Evolutionary conservation across 1,140 invertebrate species (phyloP).

Genomic region (Caerostris extrusa): DNA sequence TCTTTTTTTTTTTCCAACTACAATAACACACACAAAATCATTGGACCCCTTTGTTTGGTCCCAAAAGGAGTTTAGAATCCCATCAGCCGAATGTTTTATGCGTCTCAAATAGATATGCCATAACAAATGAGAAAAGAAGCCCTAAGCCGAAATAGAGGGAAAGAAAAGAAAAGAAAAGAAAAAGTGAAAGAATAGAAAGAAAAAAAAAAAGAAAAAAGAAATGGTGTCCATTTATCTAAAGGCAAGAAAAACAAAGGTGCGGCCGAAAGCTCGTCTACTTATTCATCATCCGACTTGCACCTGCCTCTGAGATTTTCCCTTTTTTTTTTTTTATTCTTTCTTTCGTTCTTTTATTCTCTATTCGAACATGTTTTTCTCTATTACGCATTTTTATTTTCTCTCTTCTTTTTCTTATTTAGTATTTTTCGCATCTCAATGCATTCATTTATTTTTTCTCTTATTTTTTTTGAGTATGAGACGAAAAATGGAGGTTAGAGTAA

Average conservation of each 20-base stretch:
- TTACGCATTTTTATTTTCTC: background rate
- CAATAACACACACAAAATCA: no score
- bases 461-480: no score
- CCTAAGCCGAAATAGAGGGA: background rate
- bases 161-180: background rate
- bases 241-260: conserved; percentile 35
- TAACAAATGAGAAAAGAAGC: conserved; percentile 16
- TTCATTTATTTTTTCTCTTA: no score
- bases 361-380: background rate
- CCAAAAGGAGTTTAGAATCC: conserved; percentile 1
- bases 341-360: background rate
- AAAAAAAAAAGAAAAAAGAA: background rate
- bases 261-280: conserved; percentile 37
- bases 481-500: no score
- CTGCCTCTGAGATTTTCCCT: background rate
- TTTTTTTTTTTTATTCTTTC: background rate
- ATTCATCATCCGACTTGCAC: conserved; percentile 50
- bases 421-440: no score
- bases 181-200: background rate
- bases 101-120: background rate
- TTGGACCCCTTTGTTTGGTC: background rate
- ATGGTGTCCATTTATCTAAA: conserved; percentile 45
- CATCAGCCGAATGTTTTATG: background rate
- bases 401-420: no score
- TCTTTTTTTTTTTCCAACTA: no score